phyloP scores from a whole-genome alignment of 2,113 vertebrate genomes.

The Sceloporus undulatus region DNA sequence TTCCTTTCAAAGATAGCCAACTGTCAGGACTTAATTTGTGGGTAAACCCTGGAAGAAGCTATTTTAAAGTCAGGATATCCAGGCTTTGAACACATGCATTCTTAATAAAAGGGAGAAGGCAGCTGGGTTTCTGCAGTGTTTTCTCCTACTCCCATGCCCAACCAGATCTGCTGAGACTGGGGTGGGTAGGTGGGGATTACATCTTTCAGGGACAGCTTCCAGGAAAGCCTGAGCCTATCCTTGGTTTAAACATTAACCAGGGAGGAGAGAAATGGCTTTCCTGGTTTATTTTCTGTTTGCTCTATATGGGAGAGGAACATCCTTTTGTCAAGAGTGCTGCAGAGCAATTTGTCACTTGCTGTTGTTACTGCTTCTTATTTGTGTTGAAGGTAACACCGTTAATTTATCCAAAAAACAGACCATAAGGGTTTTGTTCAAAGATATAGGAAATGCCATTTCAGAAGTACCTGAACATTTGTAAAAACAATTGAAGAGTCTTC shows the following conservation, averaged over 20 bases:
- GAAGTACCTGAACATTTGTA: not conserved
- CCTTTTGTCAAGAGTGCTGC: conserved; percentile 26
- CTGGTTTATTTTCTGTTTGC: not conserved
- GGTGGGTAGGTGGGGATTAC: not conserved
- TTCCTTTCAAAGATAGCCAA: not conserved
- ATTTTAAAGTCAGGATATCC: not conserved
- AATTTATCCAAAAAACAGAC: not conserved
- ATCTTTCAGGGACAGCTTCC: not conserved
- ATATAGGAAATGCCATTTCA: not conserved
- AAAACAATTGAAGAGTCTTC: not conserved
- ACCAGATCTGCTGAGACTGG: not conserved
- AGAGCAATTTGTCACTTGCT: conserved; percentile 5
- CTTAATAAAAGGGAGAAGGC: not conserved
- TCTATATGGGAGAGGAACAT: conserved; percentile 15
- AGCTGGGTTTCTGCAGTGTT: not conserved
- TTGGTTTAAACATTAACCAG: conserved; percentile 39
- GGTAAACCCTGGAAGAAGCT: not conserved
- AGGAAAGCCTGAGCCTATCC: not conserved
- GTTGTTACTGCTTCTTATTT: not conserved
- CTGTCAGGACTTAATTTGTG: conserved; percentile 1
- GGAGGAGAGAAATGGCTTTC: not conserved
- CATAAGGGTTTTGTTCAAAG: not conserved
- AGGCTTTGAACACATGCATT: not conserved
- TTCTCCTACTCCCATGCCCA: no score
- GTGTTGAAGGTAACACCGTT: not conserved